Percentiles rank a stretch among this genome's conserved stretches.
phyloP scores from a whole-genome alignment of 2,888 invertebrate species.

The Drosophila yooni region DNA sequence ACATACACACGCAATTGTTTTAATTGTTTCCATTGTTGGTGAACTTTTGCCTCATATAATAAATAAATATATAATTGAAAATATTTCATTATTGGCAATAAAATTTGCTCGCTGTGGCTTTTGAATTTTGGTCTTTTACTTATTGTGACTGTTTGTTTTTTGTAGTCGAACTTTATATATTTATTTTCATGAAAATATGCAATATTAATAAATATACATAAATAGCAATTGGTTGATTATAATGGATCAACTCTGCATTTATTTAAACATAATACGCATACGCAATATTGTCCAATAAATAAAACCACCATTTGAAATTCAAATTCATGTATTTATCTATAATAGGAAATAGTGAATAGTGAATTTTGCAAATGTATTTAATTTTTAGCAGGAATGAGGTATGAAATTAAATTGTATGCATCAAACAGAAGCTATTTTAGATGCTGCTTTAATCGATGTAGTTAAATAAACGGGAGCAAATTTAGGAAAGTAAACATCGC shows the following conservation, averaged over 20 bases:
- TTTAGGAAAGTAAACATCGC: not conserved
- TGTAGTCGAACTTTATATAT: slow-evolving; percentile 36
- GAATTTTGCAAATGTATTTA: not conserved
- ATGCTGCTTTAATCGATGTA: not conserved
- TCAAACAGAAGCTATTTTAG: slow-evolving; percentile 4
- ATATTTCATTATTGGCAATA: slow-evolving; percentile 65
- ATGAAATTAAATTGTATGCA: slow-evolving; percentile 3
- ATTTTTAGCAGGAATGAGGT: not conserved
- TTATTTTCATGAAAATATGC: slow-evolving; percentile 37
- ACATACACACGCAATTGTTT: slow-evolving; percentile 19
- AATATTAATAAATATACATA: slow-evolving; percentile 27
- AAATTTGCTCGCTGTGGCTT: slow-evolving; percentile 39
- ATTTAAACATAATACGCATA: slow-evolving; percentile 29
- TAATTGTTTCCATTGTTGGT: slow-evolving; percentile 52
- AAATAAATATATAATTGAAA: slow-evolving; percentile 42
- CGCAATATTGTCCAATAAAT: slow-evolving; percentile 26
- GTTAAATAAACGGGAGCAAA: not conserved
- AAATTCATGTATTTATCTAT: not conserved
- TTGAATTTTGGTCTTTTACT: slow-evolving; percentile 36
- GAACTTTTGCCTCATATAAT: slow-evolving; percentile 51
- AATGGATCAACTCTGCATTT: slow-evolving; percentile 20
- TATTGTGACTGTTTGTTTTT: slow-evolving; percentile 33
- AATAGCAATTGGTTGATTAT: slow-evolving; percentile 30
- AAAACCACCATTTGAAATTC: slow-evolving; percentile 7
- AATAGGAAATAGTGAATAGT: slow-evolving; percentile 4